Base-by-base conservation (phyloP, 2,113 vertebrate genomes). In the Egretta garzetta region DNA sequence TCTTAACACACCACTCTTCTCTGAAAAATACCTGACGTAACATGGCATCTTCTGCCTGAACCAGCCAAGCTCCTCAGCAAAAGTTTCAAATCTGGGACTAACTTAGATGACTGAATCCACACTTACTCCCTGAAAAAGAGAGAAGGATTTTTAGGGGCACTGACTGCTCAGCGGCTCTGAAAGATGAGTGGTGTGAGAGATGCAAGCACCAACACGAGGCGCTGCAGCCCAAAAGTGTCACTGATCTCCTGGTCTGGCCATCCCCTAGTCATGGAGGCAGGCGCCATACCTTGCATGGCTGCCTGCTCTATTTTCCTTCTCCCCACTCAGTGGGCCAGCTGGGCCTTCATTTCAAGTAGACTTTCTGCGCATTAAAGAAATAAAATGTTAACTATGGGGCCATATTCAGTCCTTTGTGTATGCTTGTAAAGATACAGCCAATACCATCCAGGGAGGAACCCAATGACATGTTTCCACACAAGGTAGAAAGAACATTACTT, bases 201-300 rank as follows among this genome's bases (percentile, higher is more conserved):
- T 15, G 2, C 32, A 86, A 90, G n/a, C 1, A 8, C 47, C 87
- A 80, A 67, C 0, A 0, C 0, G 0, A 86, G 62, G 24, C 32
- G 23, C 5, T 11, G 17, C 10, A 24, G 21, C 53, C 67, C 26
- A 2, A 20, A 70, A 53, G 32, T 9, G 10, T 77, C 33, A 13
- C 22, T 22, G 50, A 77, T 59, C 37, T 56, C 13, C 52, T 53
- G 24, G 30, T 28, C 62, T 50, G n/a, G 17, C 63, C 33, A 84
- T 7, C 5, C 10, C 11, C 18, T 67, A 1, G 6, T 37, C 32
- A 64, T 0, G 1, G 23, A 63, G 17, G n/a, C 24, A 86, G 35
- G 24, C 18, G 59, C 3, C 26, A 15, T 49, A 24, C 33, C 18
- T 53, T 37, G 47, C 1, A 1, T 9, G 17, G 24, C 50, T 93